Evolutionary conservation across 2,797 vertebrate species (phyloP).

Genomic region (Thunnus albacares): DNA sequence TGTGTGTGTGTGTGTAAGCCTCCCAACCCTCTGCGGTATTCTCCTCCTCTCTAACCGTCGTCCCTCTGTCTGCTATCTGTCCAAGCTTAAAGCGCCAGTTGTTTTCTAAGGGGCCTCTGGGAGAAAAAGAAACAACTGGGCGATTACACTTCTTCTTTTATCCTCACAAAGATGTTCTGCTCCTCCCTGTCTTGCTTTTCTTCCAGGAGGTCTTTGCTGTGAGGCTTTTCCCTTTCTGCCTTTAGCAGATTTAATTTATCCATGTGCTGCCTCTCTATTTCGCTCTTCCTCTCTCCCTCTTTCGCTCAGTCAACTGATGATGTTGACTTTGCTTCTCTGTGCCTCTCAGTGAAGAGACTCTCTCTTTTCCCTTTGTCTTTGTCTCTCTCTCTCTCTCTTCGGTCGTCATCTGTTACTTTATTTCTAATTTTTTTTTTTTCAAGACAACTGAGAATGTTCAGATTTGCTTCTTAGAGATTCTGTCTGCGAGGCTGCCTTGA

Average conservation of each 20-base stretch:
- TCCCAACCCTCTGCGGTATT: slow-evolving; percentile 67
- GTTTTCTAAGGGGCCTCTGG: slow-evolving; percentile 78
- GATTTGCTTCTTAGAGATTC: slow-evolving; percentile 51
- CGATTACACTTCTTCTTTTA: slow-evolving; percentile 78
- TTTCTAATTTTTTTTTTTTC: slow-evolving; percentile 34
- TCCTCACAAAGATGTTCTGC: slow-evolving; percentile 75
- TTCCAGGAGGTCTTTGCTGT: slow-evolving; percentile 76
- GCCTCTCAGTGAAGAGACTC: slow-evolving; percentile 40
- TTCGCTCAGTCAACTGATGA: slow-evolving; percentile 49
- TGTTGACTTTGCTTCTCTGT: slow-evolving; percentile 61
- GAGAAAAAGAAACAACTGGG: slow-evolving; percentile 79
- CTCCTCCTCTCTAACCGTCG: slow-evolving; percentile 70
- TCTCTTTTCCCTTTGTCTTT: slow-evolving; percentile 36
- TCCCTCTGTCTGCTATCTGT: slow-evolving; percentile 82
- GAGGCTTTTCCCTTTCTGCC: slow-evolving; percentile 68
- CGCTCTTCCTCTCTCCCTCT: slow-evolving; percentile 21
- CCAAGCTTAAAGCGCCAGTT: slow-evolving; percentile 83
- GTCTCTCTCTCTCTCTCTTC: background rate
- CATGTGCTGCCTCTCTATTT: slow-evolving; percentile 38
- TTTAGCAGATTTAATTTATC: slow-evolving; percentile 70
- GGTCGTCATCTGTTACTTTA: slow-evolving; percentile 7
- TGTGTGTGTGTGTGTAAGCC: slow-evolving; percentile 11
- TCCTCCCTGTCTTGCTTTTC: slow-evolving; percentile 69
- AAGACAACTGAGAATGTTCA: slow-evolving; percentile 38
- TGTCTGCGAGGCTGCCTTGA: slow-evolving; percentile 27